Evolutionary conservation across 2,888 invertebrate genomes (phyloP).

Genomic region (Melipona bicolor): DNA sequence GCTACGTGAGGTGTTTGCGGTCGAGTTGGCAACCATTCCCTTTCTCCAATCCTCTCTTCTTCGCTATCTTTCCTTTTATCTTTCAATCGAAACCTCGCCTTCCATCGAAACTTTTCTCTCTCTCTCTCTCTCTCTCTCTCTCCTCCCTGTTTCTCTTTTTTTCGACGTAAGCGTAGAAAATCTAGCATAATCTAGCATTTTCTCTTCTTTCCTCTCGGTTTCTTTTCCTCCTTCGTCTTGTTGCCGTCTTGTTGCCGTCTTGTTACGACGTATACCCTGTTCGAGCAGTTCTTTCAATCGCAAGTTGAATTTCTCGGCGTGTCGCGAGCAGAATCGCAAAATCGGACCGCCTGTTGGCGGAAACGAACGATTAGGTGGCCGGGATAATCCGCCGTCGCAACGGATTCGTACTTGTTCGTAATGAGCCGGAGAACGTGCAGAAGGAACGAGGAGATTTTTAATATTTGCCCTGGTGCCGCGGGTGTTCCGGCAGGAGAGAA

Average conservation of each 20-base stretch:
- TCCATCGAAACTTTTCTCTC: conserved; percentile 50
- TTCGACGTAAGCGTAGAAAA: conserved; percentile 9
- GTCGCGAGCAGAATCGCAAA: conserved; percentile 53
- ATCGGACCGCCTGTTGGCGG: conserved; percentile 29
- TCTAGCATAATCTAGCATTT: neutral
- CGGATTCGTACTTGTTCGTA: conserved; percentile 11
- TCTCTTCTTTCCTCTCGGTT: neutral
- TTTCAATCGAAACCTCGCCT: conserved; percentile 63
- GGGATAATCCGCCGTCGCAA: neutral
- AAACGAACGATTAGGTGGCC: neutral
- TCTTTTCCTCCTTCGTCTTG: neutral
- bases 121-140: neutral
- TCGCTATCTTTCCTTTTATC: conserved; percentile 22
- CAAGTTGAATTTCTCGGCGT: conserved; percentile 52
- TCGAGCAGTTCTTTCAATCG: neutral
- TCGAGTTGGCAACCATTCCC: conserved; percentile 53
- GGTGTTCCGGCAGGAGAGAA: neutral
- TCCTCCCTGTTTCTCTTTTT: conserved; percentile 12
- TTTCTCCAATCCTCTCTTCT: conserved; percentile 15
- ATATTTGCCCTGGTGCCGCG: conserved; percentile 20
- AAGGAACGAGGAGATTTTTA: conserved; percentile 41
- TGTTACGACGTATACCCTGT: too few species aligned
- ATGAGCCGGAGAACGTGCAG: conserved; percentile 29
- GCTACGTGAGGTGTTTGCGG: conserved; percentile 80
- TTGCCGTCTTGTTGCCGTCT: too few species aligned